Conservation (phyloP, 2,113 vertebrate species). For the Oreochromis aureus region DNA sequence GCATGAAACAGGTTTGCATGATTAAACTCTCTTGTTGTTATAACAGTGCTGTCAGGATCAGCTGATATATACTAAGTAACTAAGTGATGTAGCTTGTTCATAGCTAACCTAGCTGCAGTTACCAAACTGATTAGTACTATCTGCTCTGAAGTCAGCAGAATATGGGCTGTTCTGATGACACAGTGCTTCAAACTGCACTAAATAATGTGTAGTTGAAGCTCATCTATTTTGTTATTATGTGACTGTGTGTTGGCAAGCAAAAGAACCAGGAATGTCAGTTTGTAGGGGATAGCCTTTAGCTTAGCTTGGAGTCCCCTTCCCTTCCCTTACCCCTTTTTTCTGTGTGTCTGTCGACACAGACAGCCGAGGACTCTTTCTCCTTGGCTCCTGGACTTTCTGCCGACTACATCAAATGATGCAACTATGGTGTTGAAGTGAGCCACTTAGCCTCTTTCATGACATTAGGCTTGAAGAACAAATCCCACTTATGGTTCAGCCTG, state of each 20-base stretch:
- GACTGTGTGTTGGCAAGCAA: not conserved
- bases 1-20: not conserved
- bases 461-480: not conserved
- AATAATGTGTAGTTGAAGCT: not conserved
- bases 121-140: rapidly evolving
- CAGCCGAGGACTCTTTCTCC: not conserved
- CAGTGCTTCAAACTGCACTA: not conserved
- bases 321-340: not conserved
- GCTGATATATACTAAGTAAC: not conserved
- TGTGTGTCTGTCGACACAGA: not conserved
- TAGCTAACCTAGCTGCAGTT: not conserved
- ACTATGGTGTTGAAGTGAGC: not conserved
- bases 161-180: not conserved
- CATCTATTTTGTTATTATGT: not conserved
- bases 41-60: not conserved
- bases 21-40: not conserved
- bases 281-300: not conserved
- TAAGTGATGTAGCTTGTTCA: not conserved
- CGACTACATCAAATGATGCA: not conserved
- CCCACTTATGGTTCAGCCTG: not conserved
- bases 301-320: not conserved
- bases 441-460: not conserved
- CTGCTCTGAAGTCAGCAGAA: not conserved
- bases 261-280: not conserved
- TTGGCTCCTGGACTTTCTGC: not conserved